Percentiles rank a stretch among this genome's conserved stretches.
These are phyloP conservation scores for Yponomeuta plumbellus DNA, from an alignment of 2,888 invertebrate species.

Conservation along the genomic window DNA sequence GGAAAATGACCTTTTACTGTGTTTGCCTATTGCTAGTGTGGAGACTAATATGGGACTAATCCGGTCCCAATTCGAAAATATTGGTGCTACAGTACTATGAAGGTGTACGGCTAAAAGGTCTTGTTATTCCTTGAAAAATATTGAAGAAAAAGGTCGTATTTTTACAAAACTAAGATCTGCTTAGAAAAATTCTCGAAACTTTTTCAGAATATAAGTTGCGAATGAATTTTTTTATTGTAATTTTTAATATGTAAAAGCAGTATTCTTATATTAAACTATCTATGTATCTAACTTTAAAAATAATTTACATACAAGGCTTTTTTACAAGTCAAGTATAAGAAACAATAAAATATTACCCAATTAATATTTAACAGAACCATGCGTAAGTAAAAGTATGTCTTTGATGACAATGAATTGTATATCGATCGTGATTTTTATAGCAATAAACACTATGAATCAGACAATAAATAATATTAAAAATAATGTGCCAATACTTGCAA, in stretches of 20 bases:
- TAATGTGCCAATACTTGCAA: no score
- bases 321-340: no score
- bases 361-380: neutral
- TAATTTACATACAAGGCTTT: no score
- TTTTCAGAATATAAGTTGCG: neutral
- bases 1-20: no score
- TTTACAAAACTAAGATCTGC: neutral
- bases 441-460: neutral
- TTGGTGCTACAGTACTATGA: neutral
- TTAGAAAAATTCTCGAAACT: constrained; percentile 2
- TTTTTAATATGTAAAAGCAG: neutral
- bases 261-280: neutral
- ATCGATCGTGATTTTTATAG: neutral
- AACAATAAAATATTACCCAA: neutral
- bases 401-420: no score
- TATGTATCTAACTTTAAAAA: no score
- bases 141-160: neutral
- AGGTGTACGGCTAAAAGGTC: neutral
- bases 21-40: neutral
- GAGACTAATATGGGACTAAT: neutral
- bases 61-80: neutral
- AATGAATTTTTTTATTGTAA: neutral
- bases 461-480: no score
- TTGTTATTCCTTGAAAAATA: neutral
- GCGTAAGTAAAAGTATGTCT: neutral